These are phyloP conservation scores for Leptopilina syphax DNA, from an alignment of 2,888 invertebrate species.

Conservation along the genomic window DNA sequence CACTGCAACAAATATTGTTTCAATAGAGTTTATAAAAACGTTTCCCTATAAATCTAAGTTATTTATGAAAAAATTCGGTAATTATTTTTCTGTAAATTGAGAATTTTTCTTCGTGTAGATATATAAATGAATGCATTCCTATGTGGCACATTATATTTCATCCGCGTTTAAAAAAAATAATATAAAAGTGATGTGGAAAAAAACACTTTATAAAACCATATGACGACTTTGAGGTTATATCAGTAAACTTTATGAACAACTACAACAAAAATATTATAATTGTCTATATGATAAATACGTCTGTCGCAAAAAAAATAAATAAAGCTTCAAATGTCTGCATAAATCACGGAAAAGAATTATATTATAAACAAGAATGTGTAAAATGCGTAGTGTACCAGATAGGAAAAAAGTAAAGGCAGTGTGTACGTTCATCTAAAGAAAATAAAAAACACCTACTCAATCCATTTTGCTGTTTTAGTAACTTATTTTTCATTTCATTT, in stretches of 20 bases:
- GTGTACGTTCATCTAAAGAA: slow-evolving; percentile 37
- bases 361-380: slow-evolving; percentile 5
- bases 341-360: slow-evolving; percentile 20
- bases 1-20: background rate
- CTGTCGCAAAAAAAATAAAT: background rate
- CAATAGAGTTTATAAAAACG: background rate
- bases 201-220: background rate
- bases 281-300: slow-evolving; percentile 16
- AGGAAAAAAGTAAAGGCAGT: slow-evolving; percentile 21
- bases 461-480: background rate
- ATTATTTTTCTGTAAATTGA: background rate
- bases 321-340: slow-evolving; percentile 32
- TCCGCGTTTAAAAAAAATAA: background rate
- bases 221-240: slow-evolving; percentile 10
- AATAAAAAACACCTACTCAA: slow-evolving; percentile 38
- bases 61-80: background rate
- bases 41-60: background rate
- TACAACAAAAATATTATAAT: slow-evolving; percentile 8
- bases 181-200: background rate
- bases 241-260: slow-evolving; percentile 11
- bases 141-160: slow-evolving; percentile 32
- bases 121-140: slow-evolving; percentile 9
- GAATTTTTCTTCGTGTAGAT: background rate
- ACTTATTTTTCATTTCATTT: background rate
- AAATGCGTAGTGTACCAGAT: slow-evolving; percentile 26